phyloP scores from a whole-genome alignment of 1,140 invertebrate species.

The Camponotus floridanus region DNA sequence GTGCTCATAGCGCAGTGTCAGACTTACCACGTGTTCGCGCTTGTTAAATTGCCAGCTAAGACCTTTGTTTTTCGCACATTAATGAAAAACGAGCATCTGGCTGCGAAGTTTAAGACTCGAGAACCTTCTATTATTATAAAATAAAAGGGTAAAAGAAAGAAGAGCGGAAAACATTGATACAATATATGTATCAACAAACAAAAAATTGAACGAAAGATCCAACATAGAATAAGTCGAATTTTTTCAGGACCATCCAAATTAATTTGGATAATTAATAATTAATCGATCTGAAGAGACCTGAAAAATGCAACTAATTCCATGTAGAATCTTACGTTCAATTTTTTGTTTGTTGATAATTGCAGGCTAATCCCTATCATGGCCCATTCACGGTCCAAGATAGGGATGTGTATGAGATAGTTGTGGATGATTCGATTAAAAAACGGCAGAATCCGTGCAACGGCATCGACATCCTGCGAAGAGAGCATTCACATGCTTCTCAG shows the following conservation, averaged over 20 bases:
- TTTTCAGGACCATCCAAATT: too few relatives aligned
- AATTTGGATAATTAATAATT: neutral
- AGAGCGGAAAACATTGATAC: neutral
- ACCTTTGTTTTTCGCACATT: slow-evolving; percentile 58
- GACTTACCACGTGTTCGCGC: slow-evolving; percentile 39
- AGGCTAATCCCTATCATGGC: too few relatives aligned
- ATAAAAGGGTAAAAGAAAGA: slow-evolving; percentile 9
- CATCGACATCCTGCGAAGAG: too few relatives aligned
- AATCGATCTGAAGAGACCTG: too few relatives aligned
- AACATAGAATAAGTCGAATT: slow-evolving; percentile 25
- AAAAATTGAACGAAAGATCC: slow-evolving; percentile 34
- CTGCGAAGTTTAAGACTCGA: slow-evolving; percentile 6
- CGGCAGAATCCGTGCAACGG: too few relatives aligned
- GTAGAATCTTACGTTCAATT: too few relatives aligned
- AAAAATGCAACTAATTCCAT: too few relatives aligned
- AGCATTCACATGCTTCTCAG: too few relatives aligned
- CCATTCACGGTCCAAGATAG: too few relatives aligned
- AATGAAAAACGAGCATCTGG: slow-evolving; percentile 12
- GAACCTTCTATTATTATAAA: neutral
- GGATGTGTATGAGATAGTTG: too few relatives aligned
- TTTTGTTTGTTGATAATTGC: too few relatives aligned
- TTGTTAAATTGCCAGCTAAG: slow-evolving; percentile 56
- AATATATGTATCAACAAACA: slow-evolving; percentile 47
- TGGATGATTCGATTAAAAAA: too few relatives aligned
- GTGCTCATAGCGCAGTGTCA: neutral